Percentiles rank a stretch among this genome's conserved stretches.
phyloP scores from a whole-genome alignment of 2,888 invertebrate species.

The Sepioteuthis lessoniana region DNA sequence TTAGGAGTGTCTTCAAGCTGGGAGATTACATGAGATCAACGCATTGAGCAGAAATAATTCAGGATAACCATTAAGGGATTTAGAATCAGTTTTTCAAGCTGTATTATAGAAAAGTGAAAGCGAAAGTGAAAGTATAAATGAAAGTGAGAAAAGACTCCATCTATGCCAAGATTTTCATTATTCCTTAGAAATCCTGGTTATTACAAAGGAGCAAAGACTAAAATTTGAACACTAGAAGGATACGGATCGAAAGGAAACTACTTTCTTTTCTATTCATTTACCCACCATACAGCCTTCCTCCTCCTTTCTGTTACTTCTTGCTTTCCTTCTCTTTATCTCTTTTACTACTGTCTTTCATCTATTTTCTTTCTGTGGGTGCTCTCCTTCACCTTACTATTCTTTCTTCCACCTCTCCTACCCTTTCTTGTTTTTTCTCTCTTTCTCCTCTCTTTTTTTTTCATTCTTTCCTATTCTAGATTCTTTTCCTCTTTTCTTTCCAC shows the following conservation, averaged over 20 bases:
- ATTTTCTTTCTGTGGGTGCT: no score
- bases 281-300: no score
- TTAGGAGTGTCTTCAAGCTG: not conserved
- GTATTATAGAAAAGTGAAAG: not conserved
- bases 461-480: no score
- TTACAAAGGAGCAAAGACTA: not conserved
- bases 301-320: no score
- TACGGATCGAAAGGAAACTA: not conserved
- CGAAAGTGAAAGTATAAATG: not conserved
- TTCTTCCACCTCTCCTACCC: no score
- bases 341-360: no score
- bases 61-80: constrained; percentile 23
- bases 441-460: no score
- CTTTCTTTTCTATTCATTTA: no score
- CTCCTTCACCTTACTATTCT: no score
- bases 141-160: not conserved
- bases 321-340: no score
- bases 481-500: no score
- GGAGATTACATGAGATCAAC: not conserved
- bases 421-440: no score
- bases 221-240: not conserved
- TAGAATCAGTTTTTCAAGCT: not conserved
- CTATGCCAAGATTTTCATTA: not conserved
- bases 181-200: not conserved
- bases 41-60: constrained; percentile 33